Evolutionary conservation across 2,113 vertebrate species (phyloP).

Genomic region (Aptenodytes forsteri): DNA sequence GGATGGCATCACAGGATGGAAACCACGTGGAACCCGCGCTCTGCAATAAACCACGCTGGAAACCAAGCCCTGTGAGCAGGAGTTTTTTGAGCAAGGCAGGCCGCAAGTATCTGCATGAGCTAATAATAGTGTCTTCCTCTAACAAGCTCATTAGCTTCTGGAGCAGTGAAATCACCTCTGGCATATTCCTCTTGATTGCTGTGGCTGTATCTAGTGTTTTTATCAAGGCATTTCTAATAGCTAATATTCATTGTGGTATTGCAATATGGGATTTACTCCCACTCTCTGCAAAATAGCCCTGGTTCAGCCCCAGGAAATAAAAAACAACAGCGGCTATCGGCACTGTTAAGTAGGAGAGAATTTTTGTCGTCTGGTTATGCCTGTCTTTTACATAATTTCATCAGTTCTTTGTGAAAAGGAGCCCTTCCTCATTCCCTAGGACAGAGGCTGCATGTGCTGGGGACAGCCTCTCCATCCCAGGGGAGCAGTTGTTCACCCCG

Average conservation of each 20-base stretch:
- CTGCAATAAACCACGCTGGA: not conserved
- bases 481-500: not conserved
- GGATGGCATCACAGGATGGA: not conserved
- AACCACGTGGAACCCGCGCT: not conserved
- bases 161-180: slow-evolving; percentile 30
- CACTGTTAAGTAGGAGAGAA: not conserved
- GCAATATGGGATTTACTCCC: slow-evolving; percentile 12
- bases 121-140: slow-evolving; percentile 25
- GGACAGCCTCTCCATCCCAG: not conserved
- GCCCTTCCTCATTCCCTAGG: not conserved
- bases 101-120: not conserved
- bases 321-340: not conserved
- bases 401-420: not conserved
- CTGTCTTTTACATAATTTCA: not conserved
- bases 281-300: not conserved
- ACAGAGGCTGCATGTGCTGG: not conserved
- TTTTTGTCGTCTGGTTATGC: not conserved
- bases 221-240: slow-evolving; percentile 5
- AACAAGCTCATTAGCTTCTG: not conserved
- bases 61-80: not conserved
- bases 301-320: not conserved
- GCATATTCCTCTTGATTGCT: not conserved
- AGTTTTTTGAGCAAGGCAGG: not conserved
- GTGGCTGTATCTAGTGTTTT: slow-evolving; percentile 25
- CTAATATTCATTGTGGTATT: slow-evolving; percentile 28